These are phyloP conservation scores for Callithrix jacchus DNA, from an alignment of 2,113 vertebrate genomes.

Conservation along the genomic window DNA sequence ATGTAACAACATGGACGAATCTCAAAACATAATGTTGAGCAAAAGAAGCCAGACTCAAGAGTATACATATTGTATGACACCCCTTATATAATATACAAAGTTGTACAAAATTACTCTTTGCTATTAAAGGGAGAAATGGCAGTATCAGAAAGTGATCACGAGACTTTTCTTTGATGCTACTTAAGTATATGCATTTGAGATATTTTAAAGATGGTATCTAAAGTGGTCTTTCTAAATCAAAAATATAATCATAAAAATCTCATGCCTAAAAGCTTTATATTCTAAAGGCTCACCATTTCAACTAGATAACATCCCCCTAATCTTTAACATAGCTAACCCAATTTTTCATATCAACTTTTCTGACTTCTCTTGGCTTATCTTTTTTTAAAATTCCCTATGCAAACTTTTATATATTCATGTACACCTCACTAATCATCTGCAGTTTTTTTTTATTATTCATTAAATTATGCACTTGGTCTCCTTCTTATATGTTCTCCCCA, in stretches of 20 bases:
- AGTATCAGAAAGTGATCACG: background rate
- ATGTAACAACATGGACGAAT: background rate
- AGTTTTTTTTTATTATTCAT: background rate
- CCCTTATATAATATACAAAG: background rate
- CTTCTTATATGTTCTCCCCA: background rate
- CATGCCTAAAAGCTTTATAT: background rate
- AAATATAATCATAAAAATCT: background rate
- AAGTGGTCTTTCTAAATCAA: background rate
- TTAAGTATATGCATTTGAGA: background rate
- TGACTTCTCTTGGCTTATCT: accelerated
- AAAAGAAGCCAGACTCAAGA: background rate
- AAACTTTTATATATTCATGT: too few species aligned
- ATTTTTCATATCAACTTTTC: background rate
- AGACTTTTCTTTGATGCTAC: background rate
- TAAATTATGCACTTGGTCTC: background rate
- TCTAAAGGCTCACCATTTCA: background rate
- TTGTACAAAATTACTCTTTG: background rate
- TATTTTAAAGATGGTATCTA: background rate
- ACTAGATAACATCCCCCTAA: accelerated
- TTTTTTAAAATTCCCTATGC: too few species aligned
- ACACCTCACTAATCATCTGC: too few species aligned
- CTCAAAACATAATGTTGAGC: background rate
- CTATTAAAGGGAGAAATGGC: too few species aligned
- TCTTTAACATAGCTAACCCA: background rate
- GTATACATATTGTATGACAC: background rate